Base-by-base conservation (phyloP, 2,888 invertebrate species). In the Augochlorella aurata region DNA sequence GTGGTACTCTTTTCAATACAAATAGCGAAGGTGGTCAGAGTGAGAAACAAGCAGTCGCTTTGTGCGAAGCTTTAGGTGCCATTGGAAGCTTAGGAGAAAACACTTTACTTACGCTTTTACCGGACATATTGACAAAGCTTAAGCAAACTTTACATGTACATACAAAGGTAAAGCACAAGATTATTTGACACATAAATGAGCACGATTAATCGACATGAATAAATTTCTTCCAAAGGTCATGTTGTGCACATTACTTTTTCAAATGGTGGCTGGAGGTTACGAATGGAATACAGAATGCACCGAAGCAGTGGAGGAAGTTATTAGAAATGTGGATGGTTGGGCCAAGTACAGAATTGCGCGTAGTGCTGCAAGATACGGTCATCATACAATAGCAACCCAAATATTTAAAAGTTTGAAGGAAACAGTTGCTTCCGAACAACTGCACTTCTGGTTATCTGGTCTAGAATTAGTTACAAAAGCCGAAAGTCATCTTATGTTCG, bases 401-500 rank as follows among this genome's bases (percentile, higher is more conserved):
- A 95, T 97, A 50, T 95, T 97, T 89, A 94, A 95, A 45, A 94
- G 94, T 66, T 93, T 97, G 47, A 95, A 96, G 2, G 95, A 95
- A 67, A 95, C 96, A 85, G 97, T 97, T 0, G 97, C 97, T 21
- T 97, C 97, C 50, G 98, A 98, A 91, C 97, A 98, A 89, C 96
- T 97, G 69, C 97, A 98, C 91, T 97, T 98, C 91, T 99, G 98
- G 97, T 94, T 98, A 74, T 95, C 96, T 0, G 97, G 97, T 0
- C 93, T 99, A n/a, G 95, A 96, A 82, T 95, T 97, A 81, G 95
- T 97, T 85, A 96, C 97, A 0, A 95, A 95, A 70, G 97, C 97
- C 0, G 97, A 97, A 93, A 95, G 96, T 18, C 94, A 95, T 73
- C 94, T 97, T 0, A 94, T 94, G 85, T 94, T 94, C 81, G 93